Evolutionary conservation across 2,888 invertebrate species (phyloP).

Genomic region (Catocala fraxini): DNA sequence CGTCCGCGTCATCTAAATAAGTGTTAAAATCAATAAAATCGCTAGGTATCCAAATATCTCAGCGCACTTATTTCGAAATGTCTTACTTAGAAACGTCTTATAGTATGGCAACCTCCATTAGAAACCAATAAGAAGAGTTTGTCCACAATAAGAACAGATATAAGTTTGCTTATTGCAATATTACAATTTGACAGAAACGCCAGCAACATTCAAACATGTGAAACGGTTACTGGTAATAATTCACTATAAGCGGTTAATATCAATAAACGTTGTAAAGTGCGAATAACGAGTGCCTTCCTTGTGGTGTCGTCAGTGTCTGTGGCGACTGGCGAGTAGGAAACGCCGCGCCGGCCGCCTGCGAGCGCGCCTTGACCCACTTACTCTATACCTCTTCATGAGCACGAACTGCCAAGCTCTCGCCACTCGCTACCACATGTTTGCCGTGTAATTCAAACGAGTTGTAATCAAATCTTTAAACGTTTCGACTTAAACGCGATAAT

Average conservation of each 20-base stretch:
- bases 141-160: no score
- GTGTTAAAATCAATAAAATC: neutral
- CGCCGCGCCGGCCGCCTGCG: slow-evolving; percentile 63
- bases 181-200: neutral
- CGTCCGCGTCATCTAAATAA: neutral
- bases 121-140: no score
- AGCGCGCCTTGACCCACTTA: slow-evolving; percentile 83
- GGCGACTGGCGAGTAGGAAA: slow-evolving; percentile 75
- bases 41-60: no score
- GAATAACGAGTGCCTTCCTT: slow-evolving; percentile 80
- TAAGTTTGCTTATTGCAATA: neutral
- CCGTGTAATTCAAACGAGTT: slow-evolving; percentile 53
- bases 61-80: no score
- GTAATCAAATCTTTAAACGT: neutral
- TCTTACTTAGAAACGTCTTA: no score
- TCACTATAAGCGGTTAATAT: slow-evolving; percentile 48
- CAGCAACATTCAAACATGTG: neutral
- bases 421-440: slow-evolving; percentile 63
- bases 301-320: slow-evolving; percentile 58
- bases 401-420: slow-evolving; percentile 58
- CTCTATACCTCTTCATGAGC: slow-evolving; percentile 54
- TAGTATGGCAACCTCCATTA: no score
- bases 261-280: slow-evolving; percentile 63
- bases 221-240: slow-evolving; percentile 3
- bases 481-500: no score